Conservation (phyloP, 2,888 invertebrate species). For the Limnephilus rhombicus region DNA sequence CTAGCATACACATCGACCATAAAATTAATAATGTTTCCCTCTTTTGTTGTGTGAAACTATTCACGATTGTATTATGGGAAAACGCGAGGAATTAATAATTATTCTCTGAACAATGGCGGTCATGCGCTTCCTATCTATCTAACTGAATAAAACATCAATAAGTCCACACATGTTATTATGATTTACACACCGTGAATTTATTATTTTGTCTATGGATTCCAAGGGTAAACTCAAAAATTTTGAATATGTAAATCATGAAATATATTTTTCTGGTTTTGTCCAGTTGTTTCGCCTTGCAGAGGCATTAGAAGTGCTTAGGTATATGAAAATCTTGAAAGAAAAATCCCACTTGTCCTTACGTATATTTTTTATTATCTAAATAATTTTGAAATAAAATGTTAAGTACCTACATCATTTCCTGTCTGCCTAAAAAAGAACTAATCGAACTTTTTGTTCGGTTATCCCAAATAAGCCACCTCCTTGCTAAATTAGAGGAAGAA, state of each 20-base stretch:
- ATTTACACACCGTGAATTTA: not conserved
- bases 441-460: no score
- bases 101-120: not conserved
- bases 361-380: no score
- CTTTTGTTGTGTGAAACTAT: constrained; percentile 21
- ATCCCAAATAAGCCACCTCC: no score
- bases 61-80: not conserved
- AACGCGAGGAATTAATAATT: constrained; percentile 3
- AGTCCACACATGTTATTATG: not conserved
- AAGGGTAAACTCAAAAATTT: not conserved
- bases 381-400: no score
- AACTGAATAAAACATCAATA: not conserved
- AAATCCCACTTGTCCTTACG: no score
- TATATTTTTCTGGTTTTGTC: not conserved
- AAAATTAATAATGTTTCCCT: not conserved
- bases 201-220: not conserved
- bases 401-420: no score
- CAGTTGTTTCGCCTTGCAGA: not conserved
- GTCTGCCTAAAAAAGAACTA: no score
- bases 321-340: no score
- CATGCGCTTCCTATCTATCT: not conserved
- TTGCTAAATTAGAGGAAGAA: no score
- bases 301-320: not conserved
- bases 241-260: not conserved
- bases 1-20: not conserved